These are phyloP conservation scores for Corythornis vintsioides DNA, from an alignment of 2,113 vertebrate species.

Conservation along the genomic window DNA sequence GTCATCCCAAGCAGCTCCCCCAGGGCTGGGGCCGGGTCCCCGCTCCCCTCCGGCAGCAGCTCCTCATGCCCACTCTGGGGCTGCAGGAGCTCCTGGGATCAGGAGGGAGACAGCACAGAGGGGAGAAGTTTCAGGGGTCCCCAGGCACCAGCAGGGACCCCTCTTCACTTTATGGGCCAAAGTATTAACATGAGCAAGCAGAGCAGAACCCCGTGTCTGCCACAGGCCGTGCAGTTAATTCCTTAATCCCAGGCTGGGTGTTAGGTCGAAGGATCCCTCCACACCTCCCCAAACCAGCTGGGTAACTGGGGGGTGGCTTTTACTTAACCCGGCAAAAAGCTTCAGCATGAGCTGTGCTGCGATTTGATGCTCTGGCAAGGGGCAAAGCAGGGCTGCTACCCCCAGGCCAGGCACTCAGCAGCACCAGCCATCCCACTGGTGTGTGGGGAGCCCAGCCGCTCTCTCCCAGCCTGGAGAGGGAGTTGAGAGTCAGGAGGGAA, in stretches of 20 bases:
- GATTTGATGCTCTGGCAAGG: background rate
- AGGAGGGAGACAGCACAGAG: background rate
- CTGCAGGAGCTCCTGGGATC: accelerated
- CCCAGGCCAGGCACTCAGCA: background rate
- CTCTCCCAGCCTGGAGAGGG: background rate
- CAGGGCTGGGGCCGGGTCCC: background rate
- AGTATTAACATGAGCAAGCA: background rate
- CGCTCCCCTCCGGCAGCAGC: background rate
- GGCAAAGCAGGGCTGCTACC: background rate
- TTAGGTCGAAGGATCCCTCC: background rate
- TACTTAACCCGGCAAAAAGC: background rate
- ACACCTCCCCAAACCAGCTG: accelerated
- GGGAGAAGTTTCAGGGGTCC: background rate
- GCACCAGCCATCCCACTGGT: background rate
- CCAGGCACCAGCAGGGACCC: accelerated
- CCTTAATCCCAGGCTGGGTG: accelerated
- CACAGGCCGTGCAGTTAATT: accelerated
- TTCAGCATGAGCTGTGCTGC: background rate
- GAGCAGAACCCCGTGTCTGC: background rate
- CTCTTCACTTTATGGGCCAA: accelerated
- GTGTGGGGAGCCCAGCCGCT: background rate
- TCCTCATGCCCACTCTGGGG: background rate
- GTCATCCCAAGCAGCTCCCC: slow-evolving; percentile 11
- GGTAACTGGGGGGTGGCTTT: background rate
- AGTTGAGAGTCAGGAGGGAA: background rate